These are phyloP conservation scores for Epizoanthus scotinus DNA, from an alignment of 92 coral and sea anemone genomes.

Conservation along the genomic window DNA sequence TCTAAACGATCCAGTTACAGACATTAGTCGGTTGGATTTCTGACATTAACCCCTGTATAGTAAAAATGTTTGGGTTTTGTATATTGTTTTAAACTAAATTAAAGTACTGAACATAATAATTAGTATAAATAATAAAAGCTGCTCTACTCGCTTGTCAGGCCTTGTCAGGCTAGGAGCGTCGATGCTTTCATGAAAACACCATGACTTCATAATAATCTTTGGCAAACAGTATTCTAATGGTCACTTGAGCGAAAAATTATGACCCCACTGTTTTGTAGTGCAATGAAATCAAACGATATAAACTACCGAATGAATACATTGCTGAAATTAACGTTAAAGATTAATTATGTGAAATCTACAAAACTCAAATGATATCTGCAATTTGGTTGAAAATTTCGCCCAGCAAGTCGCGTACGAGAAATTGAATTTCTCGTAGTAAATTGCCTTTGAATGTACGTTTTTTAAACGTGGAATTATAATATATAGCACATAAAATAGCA, in stretches of 20 bases:
- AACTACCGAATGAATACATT: neutral
- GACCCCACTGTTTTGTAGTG: neutral
- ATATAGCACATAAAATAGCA: neutral
- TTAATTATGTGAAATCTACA: conserved; percentile 9
- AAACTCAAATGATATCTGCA: neutral
- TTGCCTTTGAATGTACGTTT: neutral
- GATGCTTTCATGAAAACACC: neutral
- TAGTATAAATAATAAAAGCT: too few relatives aligned
- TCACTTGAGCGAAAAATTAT: neutral
- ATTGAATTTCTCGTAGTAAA: neutral
- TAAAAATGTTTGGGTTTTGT: too few relatives aligned
- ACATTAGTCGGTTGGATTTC: too few relatives aligned
- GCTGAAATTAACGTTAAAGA: conserved; percentile 34
- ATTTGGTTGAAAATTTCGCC: conserved; percentile 8
- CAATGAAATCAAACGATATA: conserved; percentile 10
- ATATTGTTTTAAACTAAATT: too few relatives aligned
- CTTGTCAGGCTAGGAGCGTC: too few relatives aligned
- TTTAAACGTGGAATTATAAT: neutral
- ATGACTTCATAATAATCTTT: neutral
- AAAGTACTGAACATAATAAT: too few relatives aligned
- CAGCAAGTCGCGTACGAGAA: neutral
- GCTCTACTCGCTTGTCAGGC: too few relatives aligned
- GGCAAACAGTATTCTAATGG: neutral
- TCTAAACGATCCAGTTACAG: too few relatives aligned
- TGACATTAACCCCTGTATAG: too few relatives aligned